A percentile compares a stretch with the other conserved stretches of the same genome.
Evolutionary conservation across 2,888 invertebrate genomes (phyloP).

Genomic region (Nysson spinosus): DNA sequence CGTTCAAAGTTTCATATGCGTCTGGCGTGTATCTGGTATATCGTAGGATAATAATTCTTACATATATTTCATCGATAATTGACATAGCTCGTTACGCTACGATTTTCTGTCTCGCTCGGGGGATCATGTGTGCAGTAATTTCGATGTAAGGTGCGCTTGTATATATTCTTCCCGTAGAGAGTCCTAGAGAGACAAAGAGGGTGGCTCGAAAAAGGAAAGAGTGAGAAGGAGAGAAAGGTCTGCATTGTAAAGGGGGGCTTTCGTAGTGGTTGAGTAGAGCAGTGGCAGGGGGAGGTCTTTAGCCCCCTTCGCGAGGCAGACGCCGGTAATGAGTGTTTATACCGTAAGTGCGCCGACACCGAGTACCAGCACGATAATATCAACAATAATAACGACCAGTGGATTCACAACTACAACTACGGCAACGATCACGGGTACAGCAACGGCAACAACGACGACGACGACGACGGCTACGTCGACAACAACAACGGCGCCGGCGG

Average conservation of each 20-base stretch:
- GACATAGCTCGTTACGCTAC: no score
- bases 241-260: conserved; percentile 6
- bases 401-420: conserved; percentile 13
- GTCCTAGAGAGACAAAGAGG: no score
- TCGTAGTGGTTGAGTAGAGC: conserved; percentile 32
- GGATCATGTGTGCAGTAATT: no score
- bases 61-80: no score
- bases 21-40: no score
- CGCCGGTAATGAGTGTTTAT: conserved; percentile 63
- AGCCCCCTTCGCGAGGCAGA: conserved; percentile 48
- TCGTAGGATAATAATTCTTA: no score
- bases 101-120: no score
- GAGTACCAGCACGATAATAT: conserved; percentile 15
- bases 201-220: no score
- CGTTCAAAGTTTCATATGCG: no score
- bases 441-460: conserved; percentile 37
- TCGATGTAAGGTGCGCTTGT: no score
- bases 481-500: conserved; percentile 54
- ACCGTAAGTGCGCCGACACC: conserved; percentile 45
- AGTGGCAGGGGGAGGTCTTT: conserved; percentile 42
- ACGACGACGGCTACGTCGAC: conserved; percentile 49
- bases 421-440: conserved; percentile 27
- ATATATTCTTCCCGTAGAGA: no score
- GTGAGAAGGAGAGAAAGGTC: no score
- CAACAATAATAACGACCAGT: neutral